These are phyloP conservation scores for Chrysopilus asiliformis DNA, from an alignment of 2,888 invertebrate genomes.

Conservation along the genomic window DNA sequence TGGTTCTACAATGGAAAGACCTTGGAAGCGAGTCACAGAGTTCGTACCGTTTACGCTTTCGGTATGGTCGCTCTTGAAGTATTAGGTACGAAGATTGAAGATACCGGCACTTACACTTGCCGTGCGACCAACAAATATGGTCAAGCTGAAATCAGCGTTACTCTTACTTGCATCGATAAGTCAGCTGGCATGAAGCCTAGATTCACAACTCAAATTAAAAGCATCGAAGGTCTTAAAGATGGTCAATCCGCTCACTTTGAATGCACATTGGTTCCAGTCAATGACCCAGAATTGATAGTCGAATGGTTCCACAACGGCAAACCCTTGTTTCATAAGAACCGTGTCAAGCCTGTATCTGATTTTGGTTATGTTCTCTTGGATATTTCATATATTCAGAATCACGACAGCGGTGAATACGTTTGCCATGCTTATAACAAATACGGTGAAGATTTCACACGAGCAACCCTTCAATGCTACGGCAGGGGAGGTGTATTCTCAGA, in stretches of 20 bases:
- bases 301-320: constrained; percentile 96
- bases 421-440: constrained; percentile 86
- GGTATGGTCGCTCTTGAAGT: constrained; percentile 97
- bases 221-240: constrained; percentile 72
- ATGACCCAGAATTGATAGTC: constrained; percentile 84
- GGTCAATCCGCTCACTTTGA: constrained; percentile 92
- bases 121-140: constrained; percentile 84
- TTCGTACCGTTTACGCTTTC: constrained; percentile 89
- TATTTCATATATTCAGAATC: constrained; percentile 84
- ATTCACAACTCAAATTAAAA: constrained; percentile 79
- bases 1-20: constrained; percentile 92
- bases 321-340: constrained; percentile 73
- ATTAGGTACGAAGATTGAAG: constrained; percentile 82
- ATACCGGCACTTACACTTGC: constrained; percentile 81
- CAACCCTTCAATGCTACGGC: constrained; percentile 71
- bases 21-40: constrained; percentile 77
- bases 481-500: constrained; percentile 78
- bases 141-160: constrained; percentile 71
- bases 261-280: constrained; percentile 84
- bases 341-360: constrained; percentile 88
- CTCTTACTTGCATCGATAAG: constrained; percentile 69
- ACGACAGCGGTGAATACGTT: constrained; percentile 86
- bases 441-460: constrained; percentile 77
- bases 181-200: constrained; percentile 74
- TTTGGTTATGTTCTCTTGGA: constrained; percentile 92